Evolutionary conservation across 1,140 invertebrate species (phyloP), one percentile per base, ranked within the genome.

Genomic region (Ceratoteleas bidentatus): DNA sequence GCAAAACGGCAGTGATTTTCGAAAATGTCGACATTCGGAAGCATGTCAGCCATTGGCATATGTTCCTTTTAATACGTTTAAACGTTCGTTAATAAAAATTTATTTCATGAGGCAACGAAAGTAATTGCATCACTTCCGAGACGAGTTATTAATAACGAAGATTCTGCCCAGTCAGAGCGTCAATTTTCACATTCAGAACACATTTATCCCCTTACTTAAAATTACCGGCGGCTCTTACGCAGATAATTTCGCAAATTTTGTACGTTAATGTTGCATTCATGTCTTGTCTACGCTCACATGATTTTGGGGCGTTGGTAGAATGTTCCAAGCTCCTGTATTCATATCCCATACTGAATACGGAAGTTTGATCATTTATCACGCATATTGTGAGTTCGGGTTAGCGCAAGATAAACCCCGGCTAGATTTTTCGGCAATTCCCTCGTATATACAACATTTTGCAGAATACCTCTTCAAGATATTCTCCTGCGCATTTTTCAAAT

Each of bases 181-280:
- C 24, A 24, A 1, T 24, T 24, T 62, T 52, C 60, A 47, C 33
- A 70, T 70, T 60, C 47, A 61, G 53, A 54, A 45, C 50, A 54
- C 58, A 62, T 54, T 62, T 16, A 74, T 49, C 52, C 45, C 52
- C 45, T 74, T 45, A 50, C 45, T 65, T 16, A 65, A 74, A 57
- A 58, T 65, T 65, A 74, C 52, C 62, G 36, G 16, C 45, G 36
- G 38, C 38, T 61, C 56, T 77, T 69, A 40, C 64, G 10, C n/a
- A 13, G 73, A 70, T 70, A 78, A 78, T 78, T 78, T 70, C n/a
- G 50, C 65, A 34, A 78, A 78, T 70, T 78, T 65, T 57, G 43
- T 52, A 78, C 58, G 60, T 78, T 77, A 78, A 78, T 78, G 75
- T 70, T 70, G 74, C 70, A 78, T 78, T 78, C 75, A 78, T 78